Percentiles rank a stretch among this genome's conserved stretches.
Evolutionary conservation across 1,140 invertebrate genomes (phyloP).

Genomic region (Bombus haemorrhoidalis): DNA sequence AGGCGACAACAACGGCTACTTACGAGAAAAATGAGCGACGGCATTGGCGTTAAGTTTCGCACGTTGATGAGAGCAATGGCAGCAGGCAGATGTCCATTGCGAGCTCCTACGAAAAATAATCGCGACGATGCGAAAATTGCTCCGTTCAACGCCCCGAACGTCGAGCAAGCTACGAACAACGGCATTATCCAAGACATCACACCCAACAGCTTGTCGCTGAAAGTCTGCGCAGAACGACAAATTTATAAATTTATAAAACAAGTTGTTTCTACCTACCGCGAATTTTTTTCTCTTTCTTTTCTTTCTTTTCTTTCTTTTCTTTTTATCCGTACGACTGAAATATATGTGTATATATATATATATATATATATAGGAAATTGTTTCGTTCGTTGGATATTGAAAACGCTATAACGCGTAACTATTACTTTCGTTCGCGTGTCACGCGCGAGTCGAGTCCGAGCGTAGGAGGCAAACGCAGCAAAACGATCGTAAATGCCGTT

Average conservation of each 20-base stretch:
- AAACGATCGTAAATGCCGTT: too few species aligned
- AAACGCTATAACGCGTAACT: too few species aligned
- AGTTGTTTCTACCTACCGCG: too few species aligned
- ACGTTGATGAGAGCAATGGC: conserved; percentile 93
- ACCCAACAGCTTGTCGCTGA: conserved; percentile 89
- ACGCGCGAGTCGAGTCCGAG: too few species aligned
- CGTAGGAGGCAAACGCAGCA: too few species aligned
- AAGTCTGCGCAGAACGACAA: conserved; percentile 85
- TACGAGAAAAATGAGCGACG: conserved; percentile 93
- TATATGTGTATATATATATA: too few species aligned
- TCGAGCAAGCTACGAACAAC: conserved; percentile 92
- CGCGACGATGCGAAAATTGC: conserved; percentile 95
- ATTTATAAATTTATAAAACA: not conserved
- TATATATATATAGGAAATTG: too few species aligned
- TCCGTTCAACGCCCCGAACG: conserved; percentile 93
- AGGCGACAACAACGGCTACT: conserved; percentile 67
- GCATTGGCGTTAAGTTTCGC: conserved; percentile 91
- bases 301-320: rapidly evolving
- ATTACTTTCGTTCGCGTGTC: too few species aligned
- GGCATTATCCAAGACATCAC: conserved; percentile 91
- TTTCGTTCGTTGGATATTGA: too few species aligned
- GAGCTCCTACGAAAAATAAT: conserved; percentile 95
- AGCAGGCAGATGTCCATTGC: conserved; percentile 94
- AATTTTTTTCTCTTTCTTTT: too few species aligned
- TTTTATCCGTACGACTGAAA: too few species aligned